Conservation (phyloP, 2,113 vertebrate genomes). For the Hyla sarda region DNA sequence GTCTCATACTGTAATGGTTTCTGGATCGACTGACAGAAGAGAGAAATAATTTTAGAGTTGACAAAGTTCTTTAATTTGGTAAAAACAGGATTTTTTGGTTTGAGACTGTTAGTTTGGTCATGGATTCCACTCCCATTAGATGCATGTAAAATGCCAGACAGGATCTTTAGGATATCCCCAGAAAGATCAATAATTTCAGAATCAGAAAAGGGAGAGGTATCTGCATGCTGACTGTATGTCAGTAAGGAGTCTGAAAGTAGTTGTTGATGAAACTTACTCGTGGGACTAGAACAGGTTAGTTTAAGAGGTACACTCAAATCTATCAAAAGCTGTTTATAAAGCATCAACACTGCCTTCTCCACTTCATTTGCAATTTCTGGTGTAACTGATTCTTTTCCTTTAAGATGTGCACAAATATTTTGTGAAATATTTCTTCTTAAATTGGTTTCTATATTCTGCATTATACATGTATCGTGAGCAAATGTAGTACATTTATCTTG, state of each 20-base stretch:
- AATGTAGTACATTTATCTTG: neutral
- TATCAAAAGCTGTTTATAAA: slow-evolving; percentile 6
- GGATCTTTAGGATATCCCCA: neutral
- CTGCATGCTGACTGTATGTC: neutral
- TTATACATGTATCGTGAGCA: neutral
- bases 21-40: neutral
- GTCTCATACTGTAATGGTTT: neutral
- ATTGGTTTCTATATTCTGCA: neutral
- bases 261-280: neutral
- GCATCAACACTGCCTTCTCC: neutral
- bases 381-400: neutral
- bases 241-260: slow-evolving; percentile 1
- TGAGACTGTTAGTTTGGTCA: neutral
- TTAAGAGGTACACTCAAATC: slow-evolving; percentile 4
- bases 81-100: neutral
- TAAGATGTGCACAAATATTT: neutral
- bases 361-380: neutral
- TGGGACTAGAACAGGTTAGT: neutral
- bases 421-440: neutral
- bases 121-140: neutral
- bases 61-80: neutral
- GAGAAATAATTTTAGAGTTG: neutral
- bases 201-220: neutral
- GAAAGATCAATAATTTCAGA: neutral
- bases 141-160: neutral